A percentile compares a stretch with the other conserved stretches of the same genome.
These are phyloP conservation scores for Phytoseiulus persimilis DNA, from an alignment of 2,888 invertebrate genomes.

Conservation along the genomic window DNA sequence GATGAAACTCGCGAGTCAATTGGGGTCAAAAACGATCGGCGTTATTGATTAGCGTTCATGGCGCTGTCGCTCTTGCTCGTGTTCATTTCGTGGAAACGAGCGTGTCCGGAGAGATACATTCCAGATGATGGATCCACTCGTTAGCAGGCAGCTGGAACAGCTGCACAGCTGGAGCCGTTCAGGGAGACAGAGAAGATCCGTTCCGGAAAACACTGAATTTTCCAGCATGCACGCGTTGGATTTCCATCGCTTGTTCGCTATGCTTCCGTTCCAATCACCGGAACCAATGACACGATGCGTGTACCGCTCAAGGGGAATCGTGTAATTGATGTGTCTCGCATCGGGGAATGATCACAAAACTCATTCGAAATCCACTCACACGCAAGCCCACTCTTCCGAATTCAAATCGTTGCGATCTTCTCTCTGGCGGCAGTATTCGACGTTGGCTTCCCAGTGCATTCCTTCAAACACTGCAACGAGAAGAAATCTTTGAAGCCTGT, in stretches of 20 bases:
- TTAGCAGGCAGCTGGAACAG: not conserved
- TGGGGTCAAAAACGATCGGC: not conserved
- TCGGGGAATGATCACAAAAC: not conserved
- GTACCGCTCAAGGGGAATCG: not conserved
- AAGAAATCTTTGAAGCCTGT: not conserved
- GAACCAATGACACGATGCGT: not conserved
- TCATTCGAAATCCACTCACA: conserved; percentile 12
- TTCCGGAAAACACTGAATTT: not conserved
- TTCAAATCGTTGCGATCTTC: conserved; percentile 30
- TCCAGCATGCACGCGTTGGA: no score
- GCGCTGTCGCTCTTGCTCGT: not conserved
- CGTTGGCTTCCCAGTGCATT: conserved; percentile 29
- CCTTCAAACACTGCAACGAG: conserved; percentile 7
- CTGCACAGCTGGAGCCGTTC: not conserved
- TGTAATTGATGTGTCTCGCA: not conserved
- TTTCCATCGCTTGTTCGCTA: no score
- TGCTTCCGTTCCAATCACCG: not conserved
- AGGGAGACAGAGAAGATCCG: not conserved
- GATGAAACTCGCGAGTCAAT: not conserved
- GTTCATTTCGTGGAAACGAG: not conserved
- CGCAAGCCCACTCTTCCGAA: conserved; percentile 23
- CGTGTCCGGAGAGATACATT: not conserved
- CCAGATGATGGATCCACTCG: not conserved
- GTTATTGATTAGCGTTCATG: not conserved
- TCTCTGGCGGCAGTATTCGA: conserved; percentile 28